Evolutionary conservation across 1,140 invertebrate genomes (phyloP).

Genomic region (Drosophila serrata): DNA sequence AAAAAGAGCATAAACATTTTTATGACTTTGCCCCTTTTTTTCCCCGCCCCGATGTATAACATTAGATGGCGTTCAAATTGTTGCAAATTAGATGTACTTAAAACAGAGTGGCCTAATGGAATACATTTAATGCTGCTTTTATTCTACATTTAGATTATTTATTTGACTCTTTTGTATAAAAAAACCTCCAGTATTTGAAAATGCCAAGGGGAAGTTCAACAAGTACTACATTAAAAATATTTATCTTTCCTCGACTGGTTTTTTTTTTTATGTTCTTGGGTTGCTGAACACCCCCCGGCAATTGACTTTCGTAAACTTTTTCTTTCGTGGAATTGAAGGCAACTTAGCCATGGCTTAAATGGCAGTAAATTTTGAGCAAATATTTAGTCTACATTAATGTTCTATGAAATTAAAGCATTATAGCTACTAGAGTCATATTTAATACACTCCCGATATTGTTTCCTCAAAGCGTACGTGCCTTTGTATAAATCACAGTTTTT

Average conservation of each 20-base stretch:
- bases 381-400: conserved; percentile 21
- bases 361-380: conserved; percentile 6
- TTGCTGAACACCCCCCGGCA: neutral
- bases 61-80: conserved; percentile 56
- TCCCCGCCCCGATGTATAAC: conserved; percentile 5
- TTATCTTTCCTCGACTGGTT: conserved; percentile 24
- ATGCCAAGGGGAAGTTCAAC: conserved; percentile 28
- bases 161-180: conserved; percentile 14
- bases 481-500: conserved; percentile 52
- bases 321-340: neutral
- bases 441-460: conserved; percentile 28
- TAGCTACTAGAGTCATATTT: conserved; percentile 15
- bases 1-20: conserved; percentile 63
- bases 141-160: conserved; percentile 34
- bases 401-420: conserved; percentile 25
- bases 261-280: conserved; percentile 2
- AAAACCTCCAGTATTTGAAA: neutral
- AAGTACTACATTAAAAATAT: conserved; percentile 34
- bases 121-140: conserved; percentile 51
- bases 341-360: conserved; percentile 6
- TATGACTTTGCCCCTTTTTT: conserved; percentile 60
- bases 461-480: conserved; percentile 39
- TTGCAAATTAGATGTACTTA: conserved; percentile 62
- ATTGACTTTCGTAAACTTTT: conserved; percentile 41
- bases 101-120: conserved; percentile 50